phyloP scores from a whole-genome alignment of 2,797 vertebrate genomes.

The Scolopax rusticola region DNA sequence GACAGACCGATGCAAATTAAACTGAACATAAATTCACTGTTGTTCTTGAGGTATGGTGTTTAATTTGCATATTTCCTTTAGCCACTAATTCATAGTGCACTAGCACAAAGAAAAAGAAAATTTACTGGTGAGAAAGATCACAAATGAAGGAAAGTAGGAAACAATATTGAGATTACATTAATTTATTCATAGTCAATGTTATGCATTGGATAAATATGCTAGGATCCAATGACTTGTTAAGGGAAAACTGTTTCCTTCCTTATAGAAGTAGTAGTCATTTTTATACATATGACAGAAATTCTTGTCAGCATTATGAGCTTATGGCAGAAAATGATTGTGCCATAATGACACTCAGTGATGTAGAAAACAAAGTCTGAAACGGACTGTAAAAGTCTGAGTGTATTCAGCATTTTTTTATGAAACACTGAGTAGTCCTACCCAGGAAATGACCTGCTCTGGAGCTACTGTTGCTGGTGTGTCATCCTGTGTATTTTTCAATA shows the following conservation, averaged over 20 bases:
- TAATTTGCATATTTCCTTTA: background rate
- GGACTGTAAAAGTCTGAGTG: background rate
- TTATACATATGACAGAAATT: background rate
- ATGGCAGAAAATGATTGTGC: background rate
- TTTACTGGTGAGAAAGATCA: background rate
- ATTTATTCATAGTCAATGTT: background rate
- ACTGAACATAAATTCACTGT: background rate
- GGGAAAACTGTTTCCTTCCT: background rate
- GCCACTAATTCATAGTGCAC: background rate
- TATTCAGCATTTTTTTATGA: background rate
- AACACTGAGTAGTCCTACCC: rapidly evolving
- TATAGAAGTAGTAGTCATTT: background rate
- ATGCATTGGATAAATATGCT: background rate
- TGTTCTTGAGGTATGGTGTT: background rate
- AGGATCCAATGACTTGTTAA: background rate
- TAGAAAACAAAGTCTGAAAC: background rate
- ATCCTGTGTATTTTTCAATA: background rate
- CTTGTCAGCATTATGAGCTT: background rate
- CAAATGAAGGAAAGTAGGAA: background rate
- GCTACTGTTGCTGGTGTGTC: background rate
- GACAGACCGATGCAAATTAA: background rate
- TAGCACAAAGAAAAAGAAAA: background rate
- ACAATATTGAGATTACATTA: background rate
- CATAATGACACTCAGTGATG: background rate
- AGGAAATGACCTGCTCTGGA: background rate